Evolutionary conservation across 2,113 vertebrate genomes (phyloP), one percentile per base, ranked within the genome.

Genomic region (Probosciger aterrimus): DNA sequence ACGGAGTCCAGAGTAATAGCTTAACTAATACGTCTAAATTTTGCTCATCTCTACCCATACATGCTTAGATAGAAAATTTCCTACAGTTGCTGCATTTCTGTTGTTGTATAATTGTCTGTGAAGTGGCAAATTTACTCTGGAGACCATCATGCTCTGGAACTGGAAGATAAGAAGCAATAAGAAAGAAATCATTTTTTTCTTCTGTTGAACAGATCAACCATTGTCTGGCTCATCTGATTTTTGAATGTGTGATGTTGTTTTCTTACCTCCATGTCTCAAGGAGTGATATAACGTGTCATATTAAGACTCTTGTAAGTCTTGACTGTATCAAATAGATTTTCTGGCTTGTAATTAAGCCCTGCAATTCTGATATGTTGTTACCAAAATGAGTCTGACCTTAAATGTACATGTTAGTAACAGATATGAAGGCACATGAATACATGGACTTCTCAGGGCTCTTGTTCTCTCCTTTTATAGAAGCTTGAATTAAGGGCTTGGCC

Each of bases 131-230:
- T 68, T 88, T 64, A 13, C 33, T 55, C 27, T 43, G 37, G 43
- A 62, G 20, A 44, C 6, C 10, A 25, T 47, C 55, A 4, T 11
- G 5, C 1, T 18, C 7, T 0, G 0, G 13, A 86, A 62, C 12
- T 4, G 3, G 16, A 73, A 76, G 18, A 55, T 18, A 43, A 76
- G 59, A 73, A 46, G 3, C 1, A 3, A 47, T 13, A 22, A 74
- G 74, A 74, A 3, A 0, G 3, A 50, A 65, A 83, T 11, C 37
- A 88, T 20, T 17, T n/a, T 4, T 44, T 94, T 19, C 27, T 83
- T 53, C 31, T 88, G 4, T 30, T 83, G 27, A 35, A 44, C 22
- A 44, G 25, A 23, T 35, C 25, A 41, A 5, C 4, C 12, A 4
- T 15, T 76, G 39, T 65, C 41, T 41, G 35, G 33, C 10, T 88